Percentiles rank a stretch among this genome's conserved stretches.
phyloP scores from a whole-genome alignment of 2,113 vertebrate species.

The Charadrius vociferus region DNA sequence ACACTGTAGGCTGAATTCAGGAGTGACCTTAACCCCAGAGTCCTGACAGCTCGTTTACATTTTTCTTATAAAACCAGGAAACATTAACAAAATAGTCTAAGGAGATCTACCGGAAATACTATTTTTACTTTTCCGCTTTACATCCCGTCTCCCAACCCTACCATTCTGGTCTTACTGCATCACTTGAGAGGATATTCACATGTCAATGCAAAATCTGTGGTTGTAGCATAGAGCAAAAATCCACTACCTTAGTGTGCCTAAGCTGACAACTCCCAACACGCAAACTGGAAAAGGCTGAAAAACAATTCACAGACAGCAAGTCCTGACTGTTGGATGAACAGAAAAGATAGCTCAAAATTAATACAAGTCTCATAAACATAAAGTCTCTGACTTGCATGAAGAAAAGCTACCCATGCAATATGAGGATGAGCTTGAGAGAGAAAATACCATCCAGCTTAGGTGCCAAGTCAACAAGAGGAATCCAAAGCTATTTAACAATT shows the following conservation, averaged over 20 bases:
- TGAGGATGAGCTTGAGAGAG: background rate
- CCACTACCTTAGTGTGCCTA: background rate
- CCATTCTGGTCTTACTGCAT: background rate
- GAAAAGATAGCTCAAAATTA: conserved; percentile 5
- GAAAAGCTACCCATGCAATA: background rate
- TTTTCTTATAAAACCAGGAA: background rate
- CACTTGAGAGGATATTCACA: background rate
- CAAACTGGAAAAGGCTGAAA: background rate
- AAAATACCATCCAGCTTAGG: background rate
- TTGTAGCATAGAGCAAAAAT: background rate
- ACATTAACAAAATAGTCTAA: background rate
- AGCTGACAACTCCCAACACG: background rate
- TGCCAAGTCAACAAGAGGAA: background rate
- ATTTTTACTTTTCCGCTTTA: background rate
- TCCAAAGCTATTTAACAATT: background rate
- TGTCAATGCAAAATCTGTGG: background rate
- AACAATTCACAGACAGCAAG: background rate
- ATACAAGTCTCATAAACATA: background rate
- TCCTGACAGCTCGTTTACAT: background rate
- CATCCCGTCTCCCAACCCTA: background rate
- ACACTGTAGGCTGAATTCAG: background rate
- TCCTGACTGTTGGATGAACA: background rate
- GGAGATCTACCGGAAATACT: background rate
- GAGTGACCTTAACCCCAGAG: background rate
- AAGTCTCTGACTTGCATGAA: conserved; percentile 10